A percentile compares a stretch with the other conserved stretches of the same genome.
Conservation (phyloP, 2,113 vertebrate species). For the Tragulus kanchil region DNA sequence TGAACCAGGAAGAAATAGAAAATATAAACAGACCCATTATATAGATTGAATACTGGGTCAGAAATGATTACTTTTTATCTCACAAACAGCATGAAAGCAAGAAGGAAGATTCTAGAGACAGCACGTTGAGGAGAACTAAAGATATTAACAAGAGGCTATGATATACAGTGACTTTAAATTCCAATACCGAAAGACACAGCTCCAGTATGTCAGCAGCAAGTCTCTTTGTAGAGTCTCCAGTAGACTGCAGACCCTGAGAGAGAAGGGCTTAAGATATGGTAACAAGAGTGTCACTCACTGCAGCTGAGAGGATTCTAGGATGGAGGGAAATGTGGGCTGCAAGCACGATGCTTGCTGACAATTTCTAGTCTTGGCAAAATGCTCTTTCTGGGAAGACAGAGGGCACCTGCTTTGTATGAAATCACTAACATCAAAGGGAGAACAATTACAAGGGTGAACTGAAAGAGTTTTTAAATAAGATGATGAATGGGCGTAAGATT, state of each 20-base stretch:
- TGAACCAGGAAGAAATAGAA: background rate
- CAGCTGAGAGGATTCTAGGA: background rate
- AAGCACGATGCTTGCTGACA: background rate
- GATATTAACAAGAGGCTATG: background rate
- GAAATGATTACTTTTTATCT: constrained; percentile 69
- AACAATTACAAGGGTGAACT: background rate
- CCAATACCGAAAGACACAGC: background rate
- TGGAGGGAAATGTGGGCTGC: background rate
- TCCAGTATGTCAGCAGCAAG: background rate
- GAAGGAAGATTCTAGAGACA: constrained; percentile 40
- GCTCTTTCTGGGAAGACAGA: background rate
- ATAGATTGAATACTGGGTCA: background rate
- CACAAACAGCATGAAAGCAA: constrained; percentile 31
- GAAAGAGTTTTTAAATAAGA: background rate
- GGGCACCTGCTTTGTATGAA: background rate
- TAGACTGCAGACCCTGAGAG: background rate
- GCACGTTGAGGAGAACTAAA: constrained; percentile 30
- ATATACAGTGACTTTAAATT: background rate
- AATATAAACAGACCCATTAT: background rate
- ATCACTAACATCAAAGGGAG: background rate
- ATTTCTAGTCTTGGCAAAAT: background rate
- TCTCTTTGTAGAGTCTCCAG: background rate
- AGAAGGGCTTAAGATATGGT: background rate
- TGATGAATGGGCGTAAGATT: background rate
- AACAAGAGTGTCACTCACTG: background rate